Base-by-base conservation (phyloP, 2,113 vertebrate species). In the Megaceryle maxima region DNA sequence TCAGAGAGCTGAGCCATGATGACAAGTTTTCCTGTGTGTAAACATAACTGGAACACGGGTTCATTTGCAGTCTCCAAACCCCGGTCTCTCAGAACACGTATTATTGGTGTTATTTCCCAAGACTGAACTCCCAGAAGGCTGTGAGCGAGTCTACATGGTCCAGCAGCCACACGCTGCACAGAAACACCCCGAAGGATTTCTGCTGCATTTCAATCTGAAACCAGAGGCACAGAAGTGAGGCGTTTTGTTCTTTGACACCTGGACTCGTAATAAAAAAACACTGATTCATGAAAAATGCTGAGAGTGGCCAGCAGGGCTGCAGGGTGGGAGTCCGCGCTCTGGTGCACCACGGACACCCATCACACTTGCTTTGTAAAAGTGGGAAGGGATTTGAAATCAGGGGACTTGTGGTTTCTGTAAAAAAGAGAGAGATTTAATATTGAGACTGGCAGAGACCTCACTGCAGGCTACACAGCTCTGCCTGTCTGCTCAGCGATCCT, bases 371-470 rank as follows among this genome's bases (percentile, higher is more conserved):
- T 97, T 98, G 98, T 86, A 98, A 97, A 97, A 98, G 96, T 94
- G 98, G 97, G 96, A 99, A 99, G 83, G 98, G 96, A 77, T 97
- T 98, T 98, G 98, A 98, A 98, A 99, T 98, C 98, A 98, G 98
- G 96, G 98, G 98, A 97, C 98, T 99, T 83, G 98, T 92, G 33
- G 98, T 98, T 98, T 99, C 99, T 99, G 98, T 88, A 97, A 97
- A 98, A 96, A 96, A 97, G 94, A 98, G 91, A 97, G 93, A 98
- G 88, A 97, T 97, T 95, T 85, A 81, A 50, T 33, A 87, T 60
- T 94, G 95, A 88, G 84, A 81, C 11, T 26, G 83, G 95, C 88
- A 90, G 93, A 95, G 89, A 68, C 24, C 67, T 66, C 0, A 26
- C 55, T 88, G 88, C 63, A 50, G 8, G 53, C 50, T 75, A 21